Conservation (phyloP, 2,797 vertebrate species). For the Pangasius larnaudii region DNA sequence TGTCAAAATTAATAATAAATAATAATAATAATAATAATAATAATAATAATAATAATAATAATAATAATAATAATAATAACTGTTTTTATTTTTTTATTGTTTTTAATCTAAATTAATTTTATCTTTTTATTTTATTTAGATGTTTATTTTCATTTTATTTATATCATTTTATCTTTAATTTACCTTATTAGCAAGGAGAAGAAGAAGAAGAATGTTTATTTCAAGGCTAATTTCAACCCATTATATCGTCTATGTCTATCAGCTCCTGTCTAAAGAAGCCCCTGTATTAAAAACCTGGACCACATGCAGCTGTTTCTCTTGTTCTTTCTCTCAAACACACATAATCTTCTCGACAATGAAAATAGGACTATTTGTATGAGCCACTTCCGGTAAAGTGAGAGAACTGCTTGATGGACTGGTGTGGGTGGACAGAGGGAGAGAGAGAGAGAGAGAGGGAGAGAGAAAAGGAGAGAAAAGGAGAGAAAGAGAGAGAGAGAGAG, state of each 20-base stretch:
- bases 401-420: conserved; percentile 33
- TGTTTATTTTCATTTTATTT: not conserved
- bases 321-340: not conserved
- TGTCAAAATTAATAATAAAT: not conserved
- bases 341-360: not conserved
- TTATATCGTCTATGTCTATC: conserved; percentile 6
- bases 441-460: not conserved
- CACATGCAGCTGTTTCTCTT: not conserved
- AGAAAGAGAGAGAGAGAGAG: not conserved
- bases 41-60: not conserved
- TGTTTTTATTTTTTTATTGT: not conserved
- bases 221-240: conserved; percentile 36
- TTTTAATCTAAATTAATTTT: not conserved
- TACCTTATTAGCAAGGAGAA: not conserved
- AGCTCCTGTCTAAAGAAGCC: not conserved
- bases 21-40: not conserved
- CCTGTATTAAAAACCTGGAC: conserved; percentile 30
- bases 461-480: not conserved
- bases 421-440: conserved; percentile 34
- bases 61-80: not conserved
- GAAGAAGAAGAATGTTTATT: not conserved
- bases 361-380: conserved; percentile 34
- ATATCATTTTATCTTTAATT: not conserved
- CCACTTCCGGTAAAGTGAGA: conserved; percentile 28
- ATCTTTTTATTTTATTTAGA: not conserved